A percentile compares a stretch with the other conserved stretches of the same genome.
Conservation (phyloP, 2,113 vertebrate species). For the Regulus satrapa region DNA sequence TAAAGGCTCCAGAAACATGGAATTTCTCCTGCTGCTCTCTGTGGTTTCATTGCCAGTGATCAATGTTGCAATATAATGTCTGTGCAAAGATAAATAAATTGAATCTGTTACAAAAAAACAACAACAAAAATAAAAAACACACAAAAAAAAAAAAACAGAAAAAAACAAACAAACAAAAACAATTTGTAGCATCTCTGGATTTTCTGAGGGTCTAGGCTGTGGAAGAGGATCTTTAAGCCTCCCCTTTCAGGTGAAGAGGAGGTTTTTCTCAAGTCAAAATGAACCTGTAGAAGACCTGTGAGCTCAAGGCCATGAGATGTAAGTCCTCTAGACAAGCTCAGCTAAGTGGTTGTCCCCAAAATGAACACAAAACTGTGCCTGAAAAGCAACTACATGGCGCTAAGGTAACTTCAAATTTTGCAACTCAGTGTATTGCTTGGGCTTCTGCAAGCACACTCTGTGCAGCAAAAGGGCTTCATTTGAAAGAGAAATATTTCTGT, state of each 20-base stretch:
- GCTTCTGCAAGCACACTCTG: not conserved
- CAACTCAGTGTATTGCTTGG: not conserved
- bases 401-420: not conserved
- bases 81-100: not conserved
- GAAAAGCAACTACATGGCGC: not conserved
- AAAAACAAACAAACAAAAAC: not conserved
- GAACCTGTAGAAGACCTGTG: not conserved
- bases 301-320: not conserved
- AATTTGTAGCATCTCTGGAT: not conserved
- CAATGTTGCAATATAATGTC: not conserved
- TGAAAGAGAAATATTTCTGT: slow-evolving; percentile 2
- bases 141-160: not conserved
- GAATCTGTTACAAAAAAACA: not conserved
- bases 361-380: not conserved
- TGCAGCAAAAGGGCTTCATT: not conserved
- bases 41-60: not conserved
- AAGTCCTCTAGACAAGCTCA: not conserved
- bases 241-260: not conserved
- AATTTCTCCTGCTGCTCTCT: not conserved
- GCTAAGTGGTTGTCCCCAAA: not conserved
- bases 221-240: not conserved
- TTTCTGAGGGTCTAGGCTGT: not conserved
- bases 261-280: not conserved
- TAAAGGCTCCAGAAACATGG: not conserved
- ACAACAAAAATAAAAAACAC: not conserved